Base-by-base conservation (phyloP, 2,113 vertebrate genomes). In the Limnothrissa miodon region DNA sequence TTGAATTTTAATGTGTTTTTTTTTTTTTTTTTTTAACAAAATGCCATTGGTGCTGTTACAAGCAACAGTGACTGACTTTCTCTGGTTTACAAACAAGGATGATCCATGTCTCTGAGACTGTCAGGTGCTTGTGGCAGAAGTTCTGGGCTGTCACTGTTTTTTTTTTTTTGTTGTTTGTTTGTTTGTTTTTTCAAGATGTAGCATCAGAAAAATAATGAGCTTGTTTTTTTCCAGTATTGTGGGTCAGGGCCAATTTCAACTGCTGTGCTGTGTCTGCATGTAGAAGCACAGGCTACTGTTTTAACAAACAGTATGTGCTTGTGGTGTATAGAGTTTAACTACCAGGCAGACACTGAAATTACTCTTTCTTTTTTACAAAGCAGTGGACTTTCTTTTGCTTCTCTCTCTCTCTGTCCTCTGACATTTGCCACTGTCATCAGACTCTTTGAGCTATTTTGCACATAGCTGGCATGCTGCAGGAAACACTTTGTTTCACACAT, bases 401-500 rank as follows among this genome's bases (percentile, higher is more conserved):
- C 59, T 74, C 66, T 70, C 62, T 29, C n/a, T 42, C 6, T 42
- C 2, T 42, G 66, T 11, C 29, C 66, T 74, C 15, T 74, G 33
- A 74, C 66, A 74, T 74, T 36, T 74, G 66, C 66, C 66, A 74
- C 66, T 74, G 66, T 74, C 66, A 74, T 74, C 66, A 36, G 13
- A 74, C 66, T 36, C 15, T 39, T 36, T 36, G 66, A 39, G 33
- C 66, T 74, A 15, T 74, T 74, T 74, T 74, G 25, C 66, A 74
- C 66, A 74, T 74, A 74, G 66, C 66, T 74, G 66, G 66, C 66
- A 33, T 36, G 33, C 66, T 74, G 66, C 33, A 74, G 15, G 66
- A 74, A 74, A 74, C 66, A 74, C 66, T 74, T 74, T 70, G 62
- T 74, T 74, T 74, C 33, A 33, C 29, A 74, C 33, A 2, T 74